These are phyloP conservation scores for Aurelia sp. DNA, from an alignment of 30 jellyfish, hydroid and myxozoan genomes.

Conservation along the genomic window DNA sequence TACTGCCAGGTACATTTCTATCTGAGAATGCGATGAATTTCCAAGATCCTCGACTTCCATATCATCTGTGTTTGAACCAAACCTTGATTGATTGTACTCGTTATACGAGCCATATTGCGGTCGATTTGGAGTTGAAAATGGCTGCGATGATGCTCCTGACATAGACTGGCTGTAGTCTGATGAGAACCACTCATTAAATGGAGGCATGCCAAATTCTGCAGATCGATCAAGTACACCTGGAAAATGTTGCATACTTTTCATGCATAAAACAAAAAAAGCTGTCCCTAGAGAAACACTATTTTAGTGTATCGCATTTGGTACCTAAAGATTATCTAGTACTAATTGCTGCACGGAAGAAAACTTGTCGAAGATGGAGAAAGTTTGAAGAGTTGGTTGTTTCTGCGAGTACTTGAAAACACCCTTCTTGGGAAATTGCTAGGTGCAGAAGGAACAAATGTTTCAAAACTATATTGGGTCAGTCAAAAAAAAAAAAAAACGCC, in stretches of 20 bases:
- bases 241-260: background rate
- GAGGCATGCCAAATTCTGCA: constrained; percentile 59
- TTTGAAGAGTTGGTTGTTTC: too few relatives aligned
- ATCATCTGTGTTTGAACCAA: constrained; percentile 12
- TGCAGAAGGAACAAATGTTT: too few relatives aligned
- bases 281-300: too few relatives aligned
- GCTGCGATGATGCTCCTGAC: background rate
- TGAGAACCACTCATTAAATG: constrained; percentile 37
- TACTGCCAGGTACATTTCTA: constrained; percentile 37
- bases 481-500: too few relatives aligned
- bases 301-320: too few relatives aligned
- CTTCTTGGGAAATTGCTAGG: too few relatives aligned
- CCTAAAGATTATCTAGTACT: too few relatives aligned
- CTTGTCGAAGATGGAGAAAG: too few relatives aligned
- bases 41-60: constrained; percentile 45
- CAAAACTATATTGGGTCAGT: too few relatives aligned
- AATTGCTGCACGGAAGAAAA: too few relatives aligned
- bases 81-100: background rate
- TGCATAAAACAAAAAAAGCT: too few relatives aligned
- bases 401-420: too few relatives aligned
- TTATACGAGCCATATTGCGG: background rate
- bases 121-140: constrained; percentile 10
- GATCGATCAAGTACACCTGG: constrained; percentile 74
- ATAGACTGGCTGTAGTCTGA: background rate
- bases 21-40: background rate